Base-by-base conservation (phyloP, 2,797 vertebrate species). In the Lepidocolaptes lacrymiger region DNA sequence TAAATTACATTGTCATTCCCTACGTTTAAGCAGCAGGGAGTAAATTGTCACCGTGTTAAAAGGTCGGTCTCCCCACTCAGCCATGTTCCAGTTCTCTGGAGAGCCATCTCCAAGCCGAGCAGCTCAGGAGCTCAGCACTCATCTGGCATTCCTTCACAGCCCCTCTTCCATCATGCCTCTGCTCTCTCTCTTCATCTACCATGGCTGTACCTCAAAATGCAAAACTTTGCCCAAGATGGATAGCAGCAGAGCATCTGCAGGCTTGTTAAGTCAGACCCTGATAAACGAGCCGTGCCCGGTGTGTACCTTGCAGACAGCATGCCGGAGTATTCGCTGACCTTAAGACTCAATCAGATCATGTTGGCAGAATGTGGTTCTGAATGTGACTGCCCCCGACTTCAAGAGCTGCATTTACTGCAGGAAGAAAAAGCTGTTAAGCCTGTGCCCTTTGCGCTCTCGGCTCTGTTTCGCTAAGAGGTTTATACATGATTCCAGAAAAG, bases 391-490 rank as follows among this genome's bases (percentile, higher is more conserved):
- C 80, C 93, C 94, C 3, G 32, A 71, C 92, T 96, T 96, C 93
- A 90, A 75, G 89, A 91, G 80, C 93, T 93, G 78, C 39, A 3
- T 89, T 96, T 91, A 66, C 52, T 74, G 49, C 91, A 58, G 81
- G 36, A 89, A 89, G 82, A 75, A 85, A 82, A 94, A 77, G 90
- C 91, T 95, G 85, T 94, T 93, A 86, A 95, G 59, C 61, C 71
- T 36, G 14, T 96, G 89, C 83, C 91, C 79, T 96, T 89, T 85
- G 68, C 7, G 6, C 72, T 88, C 56, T 92, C 52, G 37, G 85
- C 71, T 95, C 72, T 71, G 80, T 87, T 93, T 93, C 82, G 79
- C 86, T 92, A 72, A 94, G 91, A 93, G 72, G 61, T 95, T 95
- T 92, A 73, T 84, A 67, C 59, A 36, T 51, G 75, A 88, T 82